Base-by-base conservation (phyloP, 2,888 invertebrate species). In the Trisateles emortualis region DNA sequence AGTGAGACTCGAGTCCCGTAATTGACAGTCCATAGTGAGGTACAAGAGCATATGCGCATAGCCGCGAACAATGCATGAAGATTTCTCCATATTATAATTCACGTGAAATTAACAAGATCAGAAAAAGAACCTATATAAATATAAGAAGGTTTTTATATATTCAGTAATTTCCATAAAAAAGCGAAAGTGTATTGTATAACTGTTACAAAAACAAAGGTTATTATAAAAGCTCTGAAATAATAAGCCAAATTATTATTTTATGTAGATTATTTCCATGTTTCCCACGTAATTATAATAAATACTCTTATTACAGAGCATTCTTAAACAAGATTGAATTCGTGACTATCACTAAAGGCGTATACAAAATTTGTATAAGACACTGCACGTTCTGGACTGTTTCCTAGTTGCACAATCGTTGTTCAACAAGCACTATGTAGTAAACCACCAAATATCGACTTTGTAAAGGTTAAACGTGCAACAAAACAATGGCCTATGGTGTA, bases 291-390 rank as follows among this genome's bases (percentile, higher is more conserved):
- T 69, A 65, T 52, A 69, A 66, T 59, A 71, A 69, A 63, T 59
- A 57, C 59, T 60, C 59, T 68, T 66, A 75, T 75, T 72, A 64
- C 49, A 39, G 50, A 68, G 19, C 59, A 61, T 67, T 72, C 61
- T 58, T 59, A 67, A 70, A 64, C 60, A 48, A 74, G 73, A 79
- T 79, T 72, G 72, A 78, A 76, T 74, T 82, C 83, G 82, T 85
- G 84, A 86, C 81, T 74, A 73, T 77, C 72, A 59, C 73, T 72
- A 78, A 79, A 72, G 72, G 62, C 63, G 72, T 79, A 74, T 63
- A 72, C 65, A 49, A 75, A 75, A 76, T 76, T 70, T 69, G 67
- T 73, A 63, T 67, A 73, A 62, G 68, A 67, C 64, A 69, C 54
- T 59, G 65, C 81, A 80, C 78, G 77, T 76, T 69, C 64, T 68